Evolutionary conservation across 2,888 invertebrate species (phyloP).

Genomic region (Orthosia gracilis): DNA sequence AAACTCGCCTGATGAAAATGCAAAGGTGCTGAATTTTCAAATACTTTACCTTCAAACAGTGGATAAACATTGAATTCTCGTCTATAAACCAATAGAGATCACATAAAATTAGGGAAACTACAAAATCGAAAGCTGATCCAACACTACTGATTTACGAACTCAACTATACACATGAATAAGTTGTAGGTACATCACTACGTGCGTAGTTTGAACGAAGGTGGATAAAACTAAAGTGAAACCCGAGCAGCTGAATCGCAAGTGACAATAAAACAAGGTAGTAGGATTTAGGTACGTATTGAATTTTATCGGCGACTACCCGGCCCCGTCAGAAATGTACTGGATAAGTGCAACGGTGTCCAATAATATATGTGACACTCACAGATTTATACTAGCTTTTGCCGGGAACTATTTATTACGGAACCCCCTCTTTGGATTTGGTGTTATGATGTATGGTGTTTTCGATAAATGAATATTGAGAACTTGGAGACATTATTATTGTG

Average conservation of each 20-base stretch:
- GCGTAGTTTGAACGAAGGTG: conserved; percentile 30
- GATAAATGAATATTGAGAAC: conserved; percentile 32
- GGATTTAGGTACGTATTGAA: conserved; percentile 58
- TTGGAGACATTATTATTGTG: not conserved
- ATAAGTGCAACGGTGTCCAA: conserved; percentile 53
- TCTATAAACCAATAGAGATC: not conserved
- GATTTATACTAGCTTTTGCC: conserved; percentile 56
- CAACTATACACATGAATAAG: conserved; percentile 14
- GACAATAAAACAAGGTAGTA: conserved; percentile 58
- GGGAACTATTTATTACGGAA: conserved; percentile 51
- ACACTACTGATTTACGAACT: conserved; percentile 22
- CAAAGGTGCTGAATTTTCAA: not conserved
- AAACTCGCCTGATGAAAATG: not conserved
- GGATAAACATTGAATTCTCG: not conserved
- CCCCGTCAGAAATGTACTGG: conserved; percentile 46
- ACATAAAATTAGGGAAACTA: conserved; percentile 33
- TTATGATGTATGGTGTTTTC: conserved; percentile 40
- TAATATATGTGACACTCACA: conserved; percentile 58
- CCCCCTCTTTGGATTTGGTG: conserved; percentile 24
- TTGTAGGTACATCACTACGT: not conserved
- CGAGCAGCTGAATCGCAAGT: conserved; percentile 42
- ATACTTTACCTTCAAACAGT: not conserved
- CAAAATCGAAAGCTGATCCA: conserved; percentile 22
- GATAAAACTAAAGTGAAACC: conserved; percentile 36
- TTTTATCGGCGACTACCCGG: conserved; percentile 47